Evolutionary conservation across 1,140 invertebrate genomes (phyloP), one percentile per base, ranked within the genome.

Genomic region (Nautilus pompilius): DNA sequence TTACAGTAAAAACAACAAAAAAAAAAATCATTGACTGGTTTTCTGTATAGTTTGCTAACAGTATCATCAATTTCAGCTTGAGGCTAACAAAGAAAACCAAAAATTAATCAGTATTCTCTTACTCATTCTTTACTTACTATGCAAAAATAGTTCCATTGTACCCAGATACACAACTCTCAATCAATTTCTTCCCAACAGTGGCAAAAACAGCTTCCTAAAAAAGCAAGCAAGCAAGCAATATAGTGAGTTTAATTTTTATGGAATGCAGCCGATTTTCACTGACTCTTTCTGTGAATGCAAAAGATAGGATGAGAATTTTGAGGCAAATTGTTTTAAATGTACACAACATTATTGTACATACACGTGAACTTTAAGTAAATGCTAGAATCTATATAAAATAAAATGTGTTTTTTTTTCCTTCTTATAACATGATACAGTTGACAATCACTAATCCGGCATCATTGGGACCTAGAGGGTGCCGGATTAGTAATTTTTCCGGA

Each of bases 111-210:
- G 24, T 48, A 48, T 48, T 8, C n/a, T 17, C n/a, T 51, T 26
- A n/a, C 17, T 33, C n/a, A n/a, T n/a, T n/a, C n/a, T n/a, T 13
- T 53, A 79, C 78, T 78, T 71, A 81, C 80, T 84, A 84, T 5
- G 83, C 83, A 77, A 84, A 84, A 56, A 84, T 81, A 6, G 83
- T 84, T 26, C 82, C 82, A 76, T 84, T 84, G 65, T 82, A 84
- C 0, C 83, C 83, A 22, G 65, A 65, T 0, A 83, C 66, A 67
- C 80, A 78, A 61, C 79, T 78, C 54, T 83, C 81, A 55, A 84
- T 79, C 8, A 82, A 73, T 28, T 74, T 68, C 64, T 77, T 80
- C 0, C 75, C 80, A 30, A 81, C 74, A 8, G 59, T 60, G 13
- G 66, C 60, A 66, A 84, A 84, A 2, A 84, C 73, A 5, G 69